Base-by-base conservation (phyloP, 2,113 vertebrate species). In the Gnathonemus longibarbis region DNA sequence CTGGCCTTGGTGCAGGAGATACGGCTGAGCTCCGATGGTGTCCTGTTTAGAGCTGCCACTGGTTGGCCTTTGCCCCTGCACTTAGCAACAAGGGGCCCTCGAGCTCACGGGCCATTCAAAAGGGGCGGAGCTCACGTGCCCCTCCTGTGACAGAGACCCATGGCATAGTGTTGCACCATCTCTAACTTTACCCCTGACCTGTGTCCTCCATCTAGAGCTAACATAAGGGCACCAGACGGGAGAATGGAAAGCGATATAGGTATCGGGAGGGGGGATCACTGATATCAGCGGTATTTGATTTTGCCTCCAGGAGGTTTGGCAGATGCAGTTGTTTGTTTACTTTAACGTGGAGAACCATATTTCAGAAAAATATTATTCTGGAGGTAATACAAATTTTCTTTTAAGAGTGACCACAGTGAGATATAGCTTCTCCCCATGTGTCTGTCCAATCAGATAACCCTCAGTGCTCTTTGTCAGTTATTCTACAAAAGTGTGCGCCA, bases 381-480 rank as follows among this genome's bases (percentile, higher is more conserved):
- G 70, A 35, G 27, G 70, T 39, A 77, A 77, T 39, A 17, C 4
- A 77, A 1, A 15, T 77, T 39, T 39, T 13, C 31, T 77, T 13
- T 11, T 17, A 39, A 17, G 35, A 2, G 70, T 77, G 31, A 77
- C 15, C 11, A 8, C 31, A 42, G 35, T 24, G 62, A 58, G 13
- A 39, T 42, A 7, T 8, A 17, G 58, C 39, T 48, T 19, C 31
- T 27, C 45, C 62, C 62, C 11, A 21, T 66, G 88, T 74, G 88
- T 24, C 9, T 11, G 17, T 66, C n/a, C 7, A 88, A 2, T 62
- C 45, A 66, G 15, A 91, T 90, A 91, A 92, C 93, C 93, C 92
- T 93, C 93, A 90, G 94, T 93, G 93, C 91, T 92, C 83, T 93
- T 92, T 91, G 90, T 92, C 88, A 91, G 56, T 70, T 13, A 13